A percentile compares a stretch with the other conserved stretches of the same genome.
phyloP scores from a whole-genome alignment of 2,113 vertebrate species.

The Cynocephalus volans region DNA sequence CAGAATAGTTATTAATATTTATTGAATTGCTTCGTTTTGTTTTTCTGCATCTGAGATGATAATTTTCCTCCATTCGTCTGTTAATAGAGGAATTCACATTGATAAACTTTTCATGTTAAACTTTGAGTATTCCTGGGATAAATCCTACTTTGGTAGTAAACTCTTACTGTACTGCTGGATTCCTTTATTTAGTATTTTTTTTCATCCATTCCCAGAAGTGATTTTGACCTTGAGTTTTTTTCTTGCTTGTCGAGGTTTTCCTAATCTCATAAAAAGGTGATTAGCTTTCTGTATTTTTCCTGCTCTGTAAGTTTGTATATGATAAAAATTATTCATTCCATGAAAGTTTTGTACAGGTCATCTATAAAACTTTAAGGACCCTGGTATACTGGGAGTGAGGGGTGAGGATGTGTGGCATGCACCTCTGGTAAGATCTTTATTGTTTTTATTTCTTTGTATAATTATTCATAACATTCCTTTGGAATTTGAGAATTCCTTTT shows the following conservation, averaged over 20 bases:
- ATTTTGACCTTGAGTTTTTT: constrained; percentile 43
- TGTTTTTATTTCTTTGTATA: neutral
- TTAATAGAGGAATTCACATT: constrained; percentile 11
- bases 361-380: neutral
- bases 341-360: constrained; percentile 34
- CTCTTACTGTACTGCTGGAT: neutral
- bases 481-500: neutral
- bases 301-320: neutral
- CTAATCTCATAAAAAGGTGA: neutral
- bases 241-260: neutral
- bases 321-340: neutral
- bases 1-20: neutral
- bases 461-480: neutral
- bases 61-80: neutral
- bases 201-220: neutral
- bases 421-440: neutral
- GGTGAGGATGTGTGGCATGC: neutral
- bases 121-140: neutral
- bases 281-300: neutral
- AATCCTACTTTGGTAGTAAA: neutral
- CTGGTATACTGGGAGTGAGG: neutral
- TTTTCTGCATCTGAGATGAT: constrained; percentile 2
- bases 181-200: constrained; percentile 34
- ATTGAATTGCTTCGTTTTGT: constrained; percentile 40
- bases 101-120: constrained; percentile 33